Base-by-base conservation (phyloP, 2,113 vertebrate genomes). In the Nansenia antarctica region DNA sequence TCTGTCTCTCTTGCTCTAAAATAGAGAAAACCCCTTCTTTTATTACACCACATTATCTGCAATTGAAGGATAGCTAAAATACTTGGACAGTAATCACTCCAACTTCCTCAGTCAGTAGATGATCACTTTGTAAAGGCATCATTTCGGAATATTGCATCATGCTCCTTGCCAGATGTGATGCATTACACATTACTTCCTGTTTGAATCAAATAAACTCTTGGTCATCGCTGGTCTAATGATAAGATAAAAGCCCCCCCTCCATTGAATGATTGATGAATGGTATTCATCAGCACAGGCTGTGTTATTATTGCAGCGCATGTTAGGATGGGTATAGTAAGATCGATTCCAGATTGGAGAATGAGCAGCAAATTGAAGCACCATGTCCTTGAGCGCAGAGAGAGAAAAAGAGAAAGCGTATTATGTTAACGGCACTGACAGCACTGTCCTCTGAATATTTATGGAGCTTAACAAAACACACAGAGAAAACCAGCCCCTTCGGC, bases 401-500 rank as follows among this genome's bases (percentile, higher is more conserved):
- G 27, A 6, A 34, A 22, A 27, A 8, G 60, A 27, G 39, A 42
- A 62, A 62, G 27, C 15, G 60, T 39, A 27, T 42, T 62, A 35
- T 3, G 32, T n/a, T 61, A n/a, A 9, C 20, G 20, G 20, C 18
- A 26, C 20, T 26, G 26, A 42, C 34, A 37, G 45, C 60, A 8
- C n/a, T 42, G 60, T 42, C n/a, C 18, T 12, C 24, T 62, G 39
- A 62, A 39, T 42, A 42, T 62, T 42, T 62, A 62, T 22, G 20
- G 35, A 35, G 60, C 24, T 42, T 27, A 62, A 42, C 35, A 39
- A 37, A 35, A 62, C 24, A 37, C 32, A 37, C 32, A 24, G 59
- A 34, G 34, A 62, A 24, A 20, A 30, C 6, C 35, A 42, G 6
- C 32, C 11, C 9, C 59, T 24, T 24, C 14, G 20, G n/a, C 30